Conservation (phyloP, 2,888 invertebrate species). For the Apodemia zela region DNA sequence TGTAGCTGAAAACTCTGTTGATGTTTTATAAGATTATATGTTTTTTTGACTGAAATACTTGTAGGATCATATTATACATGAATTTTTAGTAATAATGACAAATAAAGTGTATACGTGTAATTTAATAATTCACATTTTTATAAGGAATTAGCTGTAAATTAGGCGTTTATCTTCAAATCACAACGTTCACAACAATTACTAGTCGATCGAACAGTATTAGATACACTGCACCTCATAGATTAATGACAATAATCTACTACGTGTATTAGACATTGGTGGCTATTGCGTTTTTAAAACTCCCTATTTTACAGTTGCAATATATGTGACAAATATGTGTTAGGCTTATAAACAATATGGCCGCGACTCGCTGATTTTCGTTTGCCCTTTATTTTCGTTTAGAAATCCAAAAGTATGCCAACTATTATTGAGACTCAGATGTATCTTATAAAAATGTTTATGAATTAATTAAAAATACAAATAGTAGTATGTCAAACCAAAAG, state of each 20-base stretch:
- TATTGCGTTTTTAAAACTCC: background rate
- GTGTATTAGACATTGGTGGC: constrained; percentile 24
- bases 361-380: too few species aligned
- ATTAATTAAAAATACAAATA: too few species aligned
- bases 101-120: background rate
- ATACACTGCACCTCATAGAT: constrained; percentile 32
- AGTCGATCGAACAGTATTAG: constrained; percentile 32
- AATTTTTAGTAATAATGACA: background rate
- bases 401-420: too few species aligned
- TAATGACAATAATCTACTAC: constrained; percentile 31
- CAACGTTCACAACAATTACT: constrained; percentile 29
- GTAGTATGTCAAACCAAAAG: too few species aligned
- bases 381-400: too few species aligned
- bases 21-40: background rate
- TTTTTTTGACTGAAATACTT: background rate
- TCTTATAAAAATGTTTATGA: too few species aligned
- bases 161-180: constrained; percentile 21
- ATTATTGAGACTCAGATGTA: too few species aligned
- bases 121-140: constrained; percentile 24
- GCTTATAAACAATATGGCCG: too few species aligned
- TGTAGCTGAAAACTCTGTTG: too few species aligned
- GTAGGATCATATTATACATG: background rate
- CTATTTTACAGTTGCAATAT: background rate
- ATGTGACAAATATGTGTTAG: too few species aligned
- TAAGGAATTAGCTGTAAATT: constrained; percentile 24